Evolutionary conservation across 2,113 vertebrate genomes (phyloP).

Genomic region (Ciconia stormi): DNA sequence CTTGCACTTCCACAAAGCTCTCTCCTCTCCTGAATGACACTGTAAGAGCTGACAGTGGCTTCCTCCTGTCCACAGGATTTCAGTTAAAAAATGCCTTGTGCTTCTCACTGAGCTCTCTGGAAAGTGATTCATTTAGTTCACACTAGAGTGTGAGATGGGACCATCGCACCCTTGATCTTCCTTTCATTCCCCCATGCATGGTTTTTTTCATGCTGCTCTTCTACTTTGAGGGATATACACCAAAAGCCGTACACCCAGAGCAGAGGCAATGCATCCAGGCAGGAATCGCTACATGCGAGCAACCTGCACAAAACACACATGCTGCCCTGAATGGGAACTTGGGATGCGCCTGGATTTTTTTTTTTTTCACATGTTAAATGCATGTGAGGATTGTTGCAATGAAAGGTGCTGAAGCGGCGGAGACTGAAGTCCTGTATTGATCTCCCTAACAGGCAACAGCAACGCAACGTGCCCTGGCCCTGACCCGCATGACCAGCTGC

Average conservation of each 20-base stretch:
- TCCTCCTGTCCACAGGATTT: neutral
- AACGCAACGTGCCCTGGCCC: neutral
- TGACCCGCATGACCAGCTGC: neutral
- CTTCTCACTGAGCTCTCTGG: neutral
- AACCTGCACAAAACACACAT: neutral
- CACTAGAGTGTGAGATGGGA: neutral
- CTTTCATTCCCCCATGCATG: neutral
- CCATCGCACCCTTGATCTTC: neutral
- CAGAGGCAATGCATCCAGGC: neutral
- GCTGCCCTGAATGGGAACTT: neutral
- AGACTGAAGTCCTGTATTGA: conserved; percentile 36
- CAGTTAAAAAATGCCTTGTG: neutral
- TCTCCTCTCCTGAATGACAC: neutral
- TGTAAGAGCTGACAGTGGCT: neutral
- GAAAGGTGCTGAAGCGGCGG: neutral
- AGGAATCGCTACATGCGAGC: neutral
- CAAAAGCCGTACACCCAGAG: neutral
- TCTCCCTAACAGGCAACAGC: neutral
- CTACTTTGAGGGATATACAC: neutral
- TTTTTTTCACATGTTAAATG: neutral
- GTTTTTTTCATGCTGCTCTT: neutral
- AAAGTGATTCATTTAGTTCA: neutral
- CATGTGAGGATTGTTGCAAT: neutral
- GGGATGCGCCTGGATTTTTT: neutral
- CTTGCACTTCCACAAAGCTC: neutral